Base-by-base conservation (phyloP, 2,113 vertebrate genomes). In the Tetraodon nigroviridis region DNA sequence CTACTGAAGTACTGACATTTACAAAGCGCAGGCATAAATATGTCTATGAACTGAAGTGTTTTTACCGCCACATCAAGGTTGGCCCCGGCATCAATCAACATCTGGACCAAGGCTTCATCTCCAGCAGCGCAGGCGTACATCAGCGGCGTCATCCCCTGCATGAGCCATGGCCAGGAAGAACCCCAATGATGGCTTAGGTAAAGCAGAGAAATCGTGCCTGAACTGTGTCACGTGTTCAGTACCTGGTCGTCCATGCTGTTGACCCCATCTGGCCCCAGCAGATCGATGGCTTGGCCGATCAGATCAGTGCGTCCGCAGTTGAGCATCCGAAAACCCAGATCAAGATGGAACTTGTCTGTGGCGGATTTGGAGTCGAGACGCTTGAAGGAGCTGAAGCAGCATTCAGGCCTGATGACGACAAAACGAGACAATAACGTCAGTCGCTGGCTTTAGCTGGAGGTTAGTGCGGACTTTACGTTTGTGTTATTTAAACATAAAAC, bases 181-280 rank as follows among this genome's bases (percentile, higher is more conserved):
- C 11, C 4, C n/a, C 42, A 24, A 50, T 27, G 20, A 37, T 11
- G 7, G 2, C 1, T 37, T 37, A 37, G 12, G 32, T 37, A 12
- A 12, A 37, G 32, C 8, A 8, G 32, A 37, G 32, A 37, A 37
- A 2, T 37, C 32, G 4, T 37, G 32, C 32, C 32, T 37, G 32
- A 37, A 37, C 2, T 11, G 3, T 55, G 5, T 41, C 19, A 5
- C 20, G 19, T 20, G 19, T 47, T 51, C 45, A 18, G 2, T 83
- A 99, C 97, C 95, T 98, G 95, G 76, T 98, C 96, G 0, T 98
- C 95, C 94, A 95, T 95, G 73, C 94, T 96, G 89, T 98, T 97
- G 10, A 98, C 94, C 10, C 97, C 96, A 0, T 98, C 94, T 0
- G 92, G 89, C 15, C 97, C 95, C 80, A 98, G 87, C 1, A 94